A percentile compares a stretch with the other conserved stretches of the same genome.
Evolutionary conservation across 2,797 vertebrate genomes (phyloP).

Genomic region (Mus caroli): DNA sequence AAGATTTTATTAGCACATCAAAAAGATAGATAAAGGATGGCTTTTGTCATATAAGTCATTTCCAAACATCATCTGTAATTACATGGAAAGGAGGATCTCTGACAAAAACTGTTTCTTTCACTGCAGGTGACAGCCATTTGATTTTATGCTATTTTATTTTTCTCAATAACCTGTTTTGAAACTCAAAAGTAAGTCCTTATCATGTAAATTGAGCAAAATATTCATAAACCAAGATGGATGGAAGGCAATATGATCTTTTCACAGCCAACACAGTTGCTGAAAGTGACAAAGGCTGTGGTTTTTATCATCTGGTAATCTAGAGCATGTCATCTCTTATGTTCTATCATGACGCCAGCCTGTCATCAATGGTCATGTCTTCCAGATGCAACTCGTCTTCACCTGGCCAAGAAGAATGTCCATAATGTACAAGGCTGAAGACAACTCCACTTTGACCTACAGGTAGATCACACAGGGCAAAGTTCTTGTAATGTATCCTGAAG

Average conservation of each 20-base stretch:
- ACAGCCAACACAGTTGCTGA: background rate
- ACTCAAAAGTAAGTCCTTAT: constrained; percentile 63
- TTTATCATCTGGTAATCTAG: background rate
- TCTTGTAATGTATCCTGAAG: background rate
- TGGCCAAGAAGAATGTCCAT: background rate
- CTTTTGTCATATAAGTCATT: constrained; percentile 1
- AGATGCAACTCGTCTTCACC: background rate
- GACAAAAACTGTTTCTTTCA: constrained; percentile 58
- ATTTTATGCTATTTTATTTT: constrained; percentile 65
- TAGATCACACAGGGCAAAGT: background rate
- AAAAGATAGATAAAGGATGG: background rate
- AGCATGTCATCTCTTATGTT: background rate
- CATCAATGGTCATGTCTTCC: too few relatives aligned
- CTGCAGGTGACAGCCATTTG: constrained; percentile 66
- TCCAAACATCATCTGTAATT: constrained; percentile 48
- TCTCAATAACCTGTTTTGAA: constrained; percentile 60
- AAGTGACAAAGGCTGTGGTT: background rate
- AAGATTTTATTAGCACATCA: constrained; percentile 50
- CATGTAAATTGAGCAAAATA: constrained; percentile 16
- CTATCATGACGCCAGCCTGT: background rate
- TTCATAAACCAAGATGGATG: background rate
- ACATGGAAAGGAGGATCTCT: constrained; percentile 3
- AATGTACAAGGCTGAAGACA: background rate
- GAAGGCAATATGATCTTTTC: background rate
- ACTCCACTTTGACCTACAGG: background rate